Evolutionary conservation across 2,888 invertebrate species (phyloP), one percentile per base, ranked within the genome.

Genomic region (Agonopterix heracliana): DNA sequence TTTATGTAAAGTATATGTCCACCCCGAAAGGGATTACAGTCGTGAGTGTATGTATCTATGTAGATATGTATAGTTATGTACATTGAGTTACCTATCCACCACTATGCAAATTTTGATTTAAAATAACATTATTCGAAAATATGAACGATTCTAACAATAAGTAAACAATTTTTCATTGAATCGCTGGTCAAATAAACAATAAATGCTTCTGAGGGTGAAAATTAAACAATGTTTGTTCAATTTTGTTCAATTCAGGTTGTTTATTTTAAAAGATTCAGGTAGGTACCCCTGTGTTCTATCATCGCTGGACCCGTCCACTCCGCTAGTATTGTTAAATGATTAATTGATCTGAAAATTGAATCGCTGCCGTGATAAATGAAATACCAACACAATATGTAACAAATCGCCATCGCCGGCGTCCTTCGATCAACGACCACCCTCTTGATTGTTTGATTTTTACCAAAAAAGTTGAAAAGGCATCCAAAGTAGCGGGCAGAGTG

Each of bases 321-420:
- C 63, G 54, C 51, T 47, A 47, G 46, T 45, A 70, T 74, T 75
- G 71, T 74, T 70, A 61, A 61, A 60, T 77, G 76, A 77, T 78
- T 78, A 76, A 78, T 78, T 68, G 70, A 63, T 63, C 60, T 59
- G 67, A 68, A 78, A 77, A 78, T 77, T 78, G 77, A 78, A 78
- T 70, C 52, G 50, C 52, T 63, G 65, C 67, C 64, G 63, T 74
- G 73, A 76, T 74, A 71, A 75, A 77, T 76, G 73, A 75, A 78
- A 77, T 69, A 74, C 67, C 72, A 70, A 66, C 71, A 74, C 72
- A 75, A 71, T 71, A 70, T 73, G 71, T 69, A 72, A 71, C 72
- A 75, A 75, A 74, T 74, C 63, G 65, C 54, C 61, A 51, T 59
- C 61, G 60, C 60, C 54, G 53, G 52, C 61, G 60, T 60, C 63